Conservation (phyloP, 2,888 invertebrate species). For the Pyrocoelia pectoralis region DNA sequence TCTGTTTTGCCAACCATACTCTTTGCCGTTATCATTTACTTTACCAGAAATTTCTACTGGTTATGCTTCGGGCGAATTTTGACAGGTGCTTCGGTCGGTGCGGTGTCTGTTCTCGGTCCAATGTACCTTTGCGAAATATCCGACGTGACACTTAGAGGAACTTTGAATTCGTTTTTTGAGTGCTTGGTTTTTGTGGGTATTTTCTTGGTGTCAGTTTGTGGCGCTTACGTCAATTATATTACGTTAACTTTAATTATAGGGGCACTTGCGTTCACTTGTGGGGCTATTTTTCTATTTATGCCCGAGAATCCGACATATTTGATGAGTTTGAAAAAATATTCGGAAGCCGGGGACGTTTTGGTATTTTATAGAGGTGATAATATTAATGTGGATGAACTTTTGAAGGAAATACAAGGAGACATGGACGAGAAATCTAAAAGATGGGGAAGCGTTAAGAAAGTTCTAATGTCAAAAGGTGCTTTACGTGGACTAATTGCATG, state of each 20-base stretch:
- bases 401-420: conserved; percentile 64
- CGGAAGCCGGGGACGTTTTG: conserved; percentile 69
- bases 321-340: conserved; percentile 62
- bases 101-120: conserved; percentile 78
- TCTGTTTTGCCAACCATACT: conserved; percentile 70
- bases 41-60: conserved; percentile 4
- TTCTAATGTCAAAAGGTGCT: conserved; percentile 66
- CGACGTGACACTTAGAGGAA: conserved; percentile 78
- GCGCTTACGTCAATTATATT: conserved; percentile 71
- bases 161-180: conserved; percentile 83
- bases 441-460: conserved; percentile 63
- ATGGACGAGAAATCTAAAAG: conserved; percentile 44
- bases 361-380: conserved; percentile 72
- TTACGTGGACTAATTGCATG: conserved; percentile 74
- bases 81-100: conserved; percentile 73
- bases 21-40: conserved; percentile 66
- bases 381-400: conserved; percentile 68
- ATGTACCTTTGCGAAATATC: conserved; percentile 87
- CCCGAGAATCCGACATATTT: conserved; percentile 78
- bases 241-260: conserved; percentile 71
- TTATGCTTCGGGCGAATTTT: conserved; percentile 67
- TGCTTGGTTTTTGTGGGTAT: conserved; percentile 79
- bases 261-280: conserved; percentile 67
- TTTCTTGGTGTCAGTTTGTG: conserved; percentile 73
- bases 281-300: conserved; percentile 71